Conservation (phyloP, 2,888 invertebrate species). For the Oscheius sp. region DNA sequence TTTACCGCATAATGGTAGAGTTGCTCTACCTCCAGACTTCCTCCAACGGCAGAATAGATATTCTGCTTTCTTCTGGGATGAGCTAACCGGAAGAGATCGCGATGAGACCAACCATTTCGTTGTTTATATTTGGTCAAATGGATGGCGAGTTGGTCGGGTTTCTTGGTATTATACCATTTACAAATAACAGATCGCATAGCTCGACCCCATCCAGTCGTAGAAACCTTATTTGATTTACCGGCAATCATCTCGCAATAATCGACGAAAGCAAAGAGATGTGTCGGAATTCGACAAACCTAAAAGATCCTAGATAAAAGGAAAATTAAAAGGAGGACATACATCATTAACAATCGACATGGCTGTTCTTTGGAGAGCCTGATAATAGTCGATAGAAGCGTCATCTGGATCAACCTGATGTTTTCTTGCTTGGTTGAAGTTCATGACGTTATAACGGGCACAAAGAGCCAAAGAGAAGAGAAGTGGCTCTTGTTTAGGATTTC, state of each 20-base stretch:
- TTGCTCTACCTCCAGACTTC: slow-evolving; percentile 53
- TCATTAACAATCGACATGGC: background rate
- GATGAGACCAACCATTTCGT: slow-evolving; percentile 79
- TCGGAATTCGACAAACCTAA: slow-evolving; percentile 77
- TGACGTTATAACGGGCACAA: slow-evolving; percentile 73
- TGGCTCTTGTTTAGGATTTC: slow-evolving; percentile 71
- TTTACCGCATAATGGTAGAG: slow-evolving; percentile 59
- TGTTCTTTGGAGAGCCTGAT: background rate
- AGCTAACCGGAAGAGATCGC: slow-evolving; percentile 76
- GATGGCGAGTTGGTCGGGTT: slow-evolving; percentile 77
- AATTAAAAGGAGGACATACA: background rate
- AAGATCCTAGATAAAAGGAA: slow-evolving; percentile 35
- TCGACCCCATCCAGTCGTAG: slow-evolving; percentile 75
- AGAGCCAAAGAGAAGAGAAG: slow-evolving; percentile 78
- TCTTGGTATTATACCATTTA: slow-evolving; percentile 78
- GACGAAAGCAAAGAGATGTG: slow-evolving; percentile 78
- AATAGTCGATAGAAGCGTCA: background rate
- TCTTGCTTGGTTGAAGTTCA: background rate
- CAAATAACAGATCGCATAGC: slow-evolving; percentile 78
- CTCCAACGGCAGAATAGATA: background rate
- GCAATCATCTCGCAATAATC: slow-evolving; percentile 75
- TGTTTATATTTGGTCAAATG: slow-evolving; percentile 77
- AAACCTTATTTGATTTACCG: slow-evolving; percentile 37
- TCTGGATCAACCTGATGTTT: background rate
- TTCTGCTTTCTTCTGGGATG: slow-evolving; percentile 55